A percentile compares a stretch with the other conserved stretches of the same genome.
Evolutionary conservation across 2,113 vertebrate genomes (phyloP).

Genomic region (Ictalurus punctatus): DNA sequence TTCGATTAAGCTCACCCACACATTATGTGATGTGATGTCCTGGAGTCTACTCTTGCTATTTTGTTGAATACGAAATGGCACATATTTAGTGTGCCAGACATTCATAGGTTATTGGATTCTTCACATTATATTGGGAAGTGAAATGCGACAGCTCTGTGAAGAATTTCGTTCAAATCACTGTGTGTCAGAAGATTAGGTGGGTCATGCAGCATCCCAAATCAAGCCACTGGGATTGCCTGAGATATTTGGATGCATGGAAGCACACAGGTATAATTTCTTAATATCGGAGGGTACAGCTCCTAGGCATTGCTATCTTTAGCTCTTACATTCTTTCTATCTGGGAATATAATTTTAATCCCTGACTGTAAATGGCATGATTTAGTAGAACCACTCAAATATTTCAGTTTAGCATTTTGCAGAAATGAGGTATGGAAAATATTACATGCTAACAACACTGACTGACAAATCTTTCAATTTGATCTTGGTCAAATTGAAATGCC

Average conservation of each 20-base stretch:
- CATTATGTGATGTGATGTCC: neutral
- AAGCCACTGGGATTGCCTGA: slow-evolving; percentile 1
- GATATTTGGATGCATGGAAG: slow-evolving; percentile 1
- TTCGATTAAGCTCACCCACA: neutral
- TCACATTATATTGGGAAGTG: neutral
- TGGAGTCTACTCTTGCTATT: neutral
- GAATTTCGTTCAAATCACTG: neutral
- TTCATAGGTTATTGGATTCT: slow-evolving; percentile 1
- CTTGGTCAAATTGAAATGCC: neutral
- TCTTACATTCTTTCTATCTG: neutral
- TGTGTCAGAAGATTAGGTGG: slow-evolving; percentile 1
- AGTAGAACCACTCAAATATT: neutral
- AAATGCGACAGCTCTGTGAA: neutral
- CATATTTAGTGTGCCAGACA: neutral
- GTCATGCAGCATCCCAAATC: slow-evolving; percentile 1
- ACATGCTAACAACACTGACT: neutral
- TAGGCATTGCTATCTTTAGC: neutral
- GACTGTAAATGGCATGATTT: neutral
- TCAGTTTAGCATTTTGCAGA: too few species aligned
- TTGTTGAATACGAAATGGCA: neutral
- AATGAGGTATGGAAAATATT: neutral
- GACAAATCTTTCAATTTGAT: neutral
- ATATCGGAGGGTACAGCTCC: neutral
- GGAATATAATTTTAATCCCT: neutral
- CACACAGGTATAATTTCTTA: neutral